These are phyloP conservation scores for Pecten maximus DNA, from an alignment of 2,888 invertebrate genomes.

Conservation along the genomic window DNA sequence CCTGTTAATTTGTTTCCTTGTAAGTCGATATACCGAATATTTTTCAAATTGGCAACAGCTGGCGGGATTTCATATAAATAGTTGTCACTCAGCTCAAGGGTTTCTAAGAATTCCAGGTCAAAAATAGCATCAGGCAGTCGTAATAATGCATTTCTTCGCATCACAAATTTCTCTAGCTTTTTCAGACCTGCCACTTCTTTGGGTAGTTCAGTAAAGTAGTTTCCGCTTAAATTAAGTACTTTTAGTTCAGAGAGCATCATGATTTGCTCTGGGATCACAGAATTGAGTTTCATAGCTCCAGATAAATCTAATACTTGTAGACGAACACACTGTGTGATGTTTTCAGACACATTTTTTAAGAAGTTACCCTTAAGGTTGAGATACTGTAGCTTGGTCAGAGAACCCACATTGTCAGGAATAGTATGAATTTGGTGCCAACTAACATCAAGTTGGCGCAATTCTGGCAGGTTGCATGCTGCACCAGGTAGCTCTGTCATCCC, in stretches of 20 bases:
- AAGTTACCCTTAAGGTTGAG: slow-evolving; percentile 76
- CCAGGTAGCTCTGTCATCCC: slow-evolving; percentile 70
- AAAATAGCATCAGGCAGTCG: slow-evolving; percentile 74
- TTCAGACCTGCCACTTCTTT: slow-evolving; percentile 69
- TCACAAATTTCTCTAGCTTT: slow-evolving; percentile 69
- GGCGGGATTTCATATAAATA: slow-evolving; percentile 71
- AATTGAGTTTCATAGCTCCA: slow-evolving; percentile 73
- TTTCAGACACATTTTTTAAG: slow-evolving; percentile 69
- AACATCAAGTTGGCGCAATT: slow-evolving; percentile 70
- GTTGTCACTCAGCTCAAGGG: slow-evolving; percentile 75
- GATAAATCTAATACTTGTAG: slow-evolving; percentile 72
- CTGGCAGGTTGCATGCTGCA: slow-evolving; percentile 69
- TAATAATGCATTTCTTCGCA: slow-evolving; percentile 76
- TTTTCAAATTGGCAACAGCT: slow-evolving; percentile 65
- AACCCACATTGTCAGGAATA: slow-evolving; percentile 74
- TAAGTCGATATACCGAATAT: slow-evolving; percentile 67
- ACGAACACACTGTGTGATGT: slow-evolving; percentile 70
- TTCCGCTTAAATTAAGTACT: slow-evolving; percentile 73
- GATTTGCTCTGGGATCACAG: slow-evolving; percentile 71
- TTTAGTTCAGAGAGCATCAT: slow-evolving; percentile 69
- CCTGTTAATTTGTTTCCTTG: slow-evolving; percentile 68
- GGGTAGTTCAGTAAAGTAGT: slow-evolving; percentile 76
- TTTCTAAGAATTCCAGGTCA: slow-evolving; percentile 68
- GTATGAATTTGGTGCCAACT: slow-evolving; percentile 77
- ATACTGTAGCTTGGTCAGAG: slow-evolving; percentile 68